These are phyloP conservation scores for Castor canadensis DNA, from an alignment of 2,113 vertebrate genomes.

Conservation along the genomic window DNA sequence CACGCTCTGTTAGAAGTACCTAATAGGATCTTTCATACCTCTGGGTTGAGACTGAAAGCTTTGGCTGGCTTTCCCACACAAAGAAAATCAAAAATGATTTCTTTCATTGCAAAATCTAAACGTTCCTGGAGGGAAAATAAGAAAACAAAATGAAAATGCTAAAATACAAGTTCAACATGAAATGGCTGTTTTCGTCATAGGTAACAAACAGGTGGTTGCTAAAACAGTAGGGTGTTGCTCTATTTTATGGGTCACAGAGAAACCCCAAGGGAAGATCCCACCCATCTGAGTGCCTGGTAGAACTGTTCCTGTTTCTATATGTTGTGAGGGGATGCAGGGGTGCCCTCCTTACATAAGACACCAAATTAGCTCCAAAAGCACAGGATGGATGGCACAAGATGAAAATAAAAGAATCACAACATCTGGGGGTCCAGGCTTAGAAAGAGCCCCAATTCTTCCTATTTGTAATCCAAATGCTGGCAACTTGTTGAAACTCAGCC, in stretches of 20 bases:
- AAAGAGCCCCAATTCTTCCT: not conserved
- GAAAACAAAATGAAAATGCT: constrained; percentile 40
- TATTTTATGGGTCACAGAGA: not conserved
- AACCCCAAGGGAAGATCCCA: not conserved
- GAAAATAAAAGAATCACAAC: not conserved
- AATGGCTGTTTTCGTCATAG: not conserved
- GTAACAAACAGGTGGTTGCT: not conserved
- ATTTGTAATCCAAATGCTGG: not conserved
- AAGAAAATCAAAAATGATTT: constrained; percentile 99
- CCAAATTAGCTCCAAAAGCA: not conserved
- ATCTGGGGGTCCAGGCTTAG: not conserved
- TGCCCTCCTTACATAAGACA: not conserved
- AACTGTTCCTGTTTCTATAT: not conserved
- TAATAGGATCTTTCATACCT: constrained; percentile 87
- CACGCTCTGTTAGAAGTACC: not conserved
- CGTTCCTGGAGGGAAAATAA: constrained; percentile 89
- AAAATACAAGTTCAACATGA: constrained; percentile 40
- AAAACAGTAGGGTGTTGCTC: not conserved
- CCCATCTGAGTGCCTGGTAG: not conserved
- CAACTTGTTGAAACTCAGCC: constrained; percentile 11
- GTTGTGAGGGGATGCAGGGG: not conserved
- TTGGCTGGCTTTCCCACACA: constrained; percentile 98
- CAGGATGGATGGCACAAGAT: not conserved
- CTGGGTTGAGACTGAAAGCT: constrained; percentile 98
- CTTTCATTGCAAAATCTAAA: constrained; percentile 99